Base-by-base conservation (phyloP, 1,140 invertebrate genomes). In the Drosophila pandora region DNA sequence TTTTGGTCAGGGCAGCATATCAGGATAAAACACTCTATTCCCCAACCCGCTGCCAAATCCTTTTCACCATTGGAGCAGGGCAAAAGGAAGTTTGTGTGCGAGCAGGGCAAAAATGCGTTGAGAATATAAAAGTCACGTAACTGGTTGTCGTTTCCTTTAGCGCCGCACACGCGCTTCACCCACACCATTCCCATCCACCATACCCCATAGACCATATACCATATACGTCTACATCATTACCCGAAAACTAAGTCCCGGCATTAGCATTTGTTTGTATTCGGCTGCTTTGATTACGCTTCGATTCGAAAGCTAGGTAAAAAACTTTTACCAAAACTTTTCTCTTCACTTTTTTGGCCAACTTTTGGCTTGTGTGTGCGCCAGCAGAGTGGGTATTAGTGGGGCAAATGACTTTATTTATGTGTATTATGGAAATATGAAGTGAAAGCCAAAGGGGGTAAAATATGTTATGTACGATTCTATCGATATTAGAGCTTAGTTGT, bases 41-140 rank as follows among this genome's bases (percentile, higher is more conserved):
- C 67, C 53, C 67, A 48, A 3, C 55, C 61, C 43, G 28, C 30
- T 21, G 13, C n/a, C 61, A 69, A 70, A 65, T 69, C 64, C 67
- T 69, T 69, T 57, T 22, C 10, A 2, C 43, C 43, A 47, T 2
- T 43, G 13, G 41, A 43, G 41, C 41, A 8, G 32, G 2, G 12
- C 34, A 10, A 37, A 37, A 37, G 34, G 10, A 37, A 37, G 34
- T 37, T 37, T 50, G 21, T 45, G 23, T 21, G 65, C 34, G 62
- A 34, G 34, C 43, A 23, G 34, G 53, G 50, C 17, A 75, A 82
- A 75, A 85, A 87, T 87, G 69, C 82, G 82, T 85, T 81, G 73
- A 82, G 84, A 87, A 85, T 87, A 87, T 87, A 82, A 87, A 85
- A 85, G 81, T 85, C 81, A 84, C 81, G 82, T 85, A 85, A 87